Evolutionary conservation across 2,888 invertebrate species (phyloP), one percentile per base, ranked within the genome.

Genomic region (Dasysyrphus albostriatus): DNA sequence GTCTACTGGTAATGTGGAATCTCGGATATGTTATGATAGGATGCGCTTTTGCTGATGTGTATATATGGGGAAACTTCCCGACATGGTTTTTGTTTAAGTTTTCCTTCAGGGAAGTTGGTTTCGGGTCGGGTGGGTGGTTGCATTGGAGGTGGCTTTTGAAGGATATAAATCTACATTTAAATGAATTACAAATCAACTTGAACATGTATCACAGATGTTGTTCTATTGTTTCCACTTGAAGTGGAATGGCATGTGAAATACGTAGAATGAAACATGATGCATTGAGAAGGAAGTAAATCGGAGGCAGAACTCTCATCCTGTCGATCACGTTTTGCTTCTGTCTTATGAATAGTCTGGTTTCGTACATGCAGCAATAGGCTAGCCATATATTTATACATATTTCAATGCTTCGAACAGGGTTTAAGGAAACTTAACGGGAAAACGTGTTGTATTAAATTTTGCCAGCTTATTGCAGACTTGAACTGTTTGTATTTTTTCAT

Each of bases 141-240:
- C 8, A 29, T n/a, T 29, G 10, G 9, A 24, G 37, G 49, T 12
- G 14, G 19, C 12, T 37, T 29, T 44, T 29, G 19, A 39, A 72
- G 63, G 75, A 72, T 76, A 51, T 51, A 77, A 78, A 83, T 72
- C 75, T 63, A 72, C 70, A 78, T 87, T 59, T 75, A 78, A 83
- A 87, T 78, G 79, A 78, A 87, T 87, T 74, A 82, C 78, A 79
- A 83, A 74, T 72, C 78, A 83, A 79, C 74, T 79, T 49, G 51
- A 59, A 54, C 63, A 65, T 67, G 44, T 65, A 74, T 58, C 87
- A 67, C 73, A 81, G 74, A 79, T 83, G 83, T 42, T 75, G 70
- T 79, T 65, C 77, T 74, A 79, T 79, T 83, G 72, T 87, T 63
- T 75, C 42, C 58, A 65, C 39, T 75, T 72, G 49, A 34, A 49